Evolutionary conservation across 2,113 vertebrate species (phyloP), one percentile per base, ranked within the genome.

Genomic region (Campylomormyrus numenius): DNA sequence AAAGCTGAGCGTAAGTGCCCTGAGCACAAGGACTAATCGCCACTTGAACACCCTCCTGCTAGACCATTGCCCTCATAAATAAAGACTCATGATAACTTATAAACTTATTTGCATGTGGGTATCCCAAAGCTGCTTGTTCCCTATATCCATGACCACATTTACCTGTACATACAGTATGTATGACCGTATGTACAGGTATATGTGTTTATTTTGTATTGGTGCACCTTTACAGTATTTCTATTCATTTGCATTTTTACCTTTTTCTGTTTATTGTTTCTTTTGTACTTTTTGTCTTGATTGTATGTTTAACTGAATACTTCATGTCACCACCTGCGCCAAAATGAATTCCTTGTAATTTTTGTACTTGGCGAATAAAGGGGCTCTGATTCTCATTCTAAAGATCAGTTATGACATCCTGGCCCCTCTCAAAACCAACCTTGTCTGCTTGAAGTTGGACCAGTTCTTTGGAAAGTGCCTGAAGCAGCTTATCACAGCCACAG

Each of bases 401-500:
- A 83, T 45, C 15, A 7, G 19, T 19, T 5, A 42, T 42, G 77
- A 83, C 5, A 19, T 42, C 17, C 10, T 83, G 39, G 5, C 13
- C 77, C 83, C 2, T 46, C 52, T 85, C 50, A 45, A 85, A 52
- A 27, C 46, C 6, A 27, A 97, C 97, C 96, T 98, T 98, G 93
- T 98, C 97, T 90, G 95, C 94, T 92, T 96, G 95, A 70, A 96
- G 94, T 91, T 96, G 96, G 19, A 95, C 94, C 42, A 95, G 94
- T 90, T 97, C 96, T 3, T 95, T 92, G 86, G 96, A 96, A 50
- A 98, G 94, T 88, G 95, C 91, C 92, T 95, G 95, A 1, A 97
- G 95, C 66, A 97, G 93, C 91, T 96, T 96, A 93, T 97, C 97
- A 93, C 97, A 97, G 13, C 97, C 97, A n/a, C 97, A 98, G 87